Evolutionary conservation across 1,140 invertebrate species (phyloP).

Genomic region (Penaeus japonicus): DNA sequence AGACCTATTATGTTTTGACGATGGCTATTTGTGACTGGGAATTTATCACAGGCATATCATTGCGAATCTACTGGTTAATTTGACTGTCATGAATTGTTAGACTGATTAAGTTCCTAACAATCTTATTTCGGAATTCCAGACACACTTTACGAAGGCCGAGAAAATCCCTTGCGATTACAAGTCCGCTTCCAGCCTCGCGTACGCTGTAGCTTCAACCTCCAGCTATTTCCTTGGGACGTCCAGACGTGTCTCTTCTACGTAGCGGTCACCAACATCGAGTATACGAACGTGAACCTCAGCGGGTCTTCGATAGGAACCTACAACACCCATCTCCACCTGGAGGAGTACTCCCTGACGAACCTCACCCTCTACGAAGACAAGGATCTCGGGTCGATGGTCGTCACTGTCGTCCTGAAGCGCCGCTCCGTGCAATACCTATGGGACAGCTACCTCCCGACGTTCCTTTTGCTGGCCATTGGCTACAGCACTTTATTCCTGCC

Average conservation of each 20-base stretch:
- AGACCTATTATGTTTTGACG: no score
- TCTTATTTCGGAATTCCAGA: not conserved
- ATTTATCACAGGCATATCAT: no score
- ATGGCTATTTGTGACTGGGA: no score
- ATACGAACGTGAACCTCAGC: not conserved
- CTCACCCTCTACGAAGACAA: not conserved
- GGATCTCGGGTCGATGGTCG: not conserved
- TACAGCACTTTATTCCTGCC: not conserved
- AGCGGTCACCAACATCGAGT: constrained; percentile 1
- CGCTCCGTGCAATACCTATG: constrained; percentile 3
- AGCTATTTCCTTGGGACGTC: constrained; percentile 4
- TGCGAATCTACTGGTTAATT: no score
- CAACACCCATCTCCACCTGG: not conserved
- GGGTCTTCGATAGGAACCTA: not conserved
- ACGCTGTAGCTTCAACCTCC: not conserved
- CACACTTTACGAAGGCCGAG: not conserved
- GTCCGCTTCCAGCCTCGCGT: not conserved
- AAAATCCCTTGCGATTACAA: not conserved
- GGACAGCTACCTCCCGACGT: constrained; percentile 14
- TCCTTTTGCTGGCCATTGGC: constrained; percentile 9
- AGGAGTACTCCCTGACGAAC: not conserved
- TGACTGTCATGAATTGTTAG: no score
- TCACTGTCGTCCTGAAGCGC: not conserved
- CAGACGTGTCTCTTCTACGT: constrained; percentile 7
- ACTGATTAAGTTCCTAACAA: no score